Evolutionary conservation across 2,797 vertebrate genomes (phyloP).

Genomic region (Scomberomorus guttatus): DNA sequence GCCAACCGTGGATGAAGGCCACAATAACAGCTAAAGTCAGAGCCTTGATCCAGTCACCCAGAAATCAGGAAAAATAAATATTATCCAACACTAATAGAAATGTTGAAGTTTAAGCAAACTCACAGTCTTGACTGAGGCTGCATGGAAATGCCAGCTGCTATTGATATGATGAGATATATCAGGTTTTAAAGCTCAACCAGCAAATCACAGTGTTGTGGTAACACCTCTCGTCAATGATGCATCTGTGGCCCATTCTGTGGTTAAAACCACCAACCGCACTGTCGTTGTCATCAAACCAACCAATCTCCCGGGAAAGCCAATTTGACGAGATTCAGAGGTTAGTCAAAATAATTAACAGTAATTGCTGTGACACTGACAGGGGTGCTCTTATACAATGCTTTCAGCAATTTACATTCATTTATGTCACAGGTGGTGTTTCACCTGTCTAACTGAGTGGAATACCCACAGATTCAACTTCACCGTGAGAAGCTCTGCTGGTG

Average conservation of each 20-base stretch:
- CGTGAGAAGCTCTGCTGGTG: slow-evolving; percentile 61
- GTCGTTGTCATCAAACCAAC: slow-evolving; percentile 87
- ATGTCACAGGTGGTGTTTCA: slow-evolving; percentile 53
- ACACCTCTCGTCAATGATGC: slow-evolving; percentile 88
- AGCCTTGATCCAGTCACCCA: slow-evolving; percentile 80
- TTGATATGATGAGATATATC: slow-evolving; percentile 14
- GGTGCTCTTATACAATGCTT: slow-evolving; percentile 44
- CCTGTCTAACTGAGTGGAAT: slow-evolving; percentile 72
- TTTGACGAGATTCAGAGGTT: slow-evolving; percentile 55
- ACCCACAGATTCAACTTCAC: slow-evolving; percentile 53
- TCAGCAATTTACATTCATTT: slow-evolving; percentile 51
- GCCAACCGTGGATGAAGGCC: slow-evolving; percentile 85
- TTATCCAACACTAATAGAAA: slow-evolving; percentile 8
- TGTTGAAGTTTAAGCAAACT: slow-evolving; percentile 7
- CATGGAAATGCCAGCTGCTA: slow-evolving; percentile 1
- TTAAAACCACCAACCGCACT: slow-evolving; percentile 83
- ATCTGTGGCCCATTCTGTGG: slow-evolving; percentile 88
- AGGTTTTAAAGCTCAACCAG: slow-evolving; percentile 37
- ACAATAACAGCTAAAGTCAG: slow-evolving; percentile 76
- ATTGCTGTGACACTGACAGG: slow-evolving; percentile 51
- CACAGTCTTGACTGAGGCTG: not conserved
- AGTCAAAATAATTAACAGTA: slow-evolving; percentile 68
- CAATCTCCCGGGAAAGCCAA: slow-evolving; percentile 75
- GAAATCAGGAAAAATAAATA: slow-evolving; percentile 36
- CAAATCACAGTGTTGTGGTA: slow-evolving; percentile 65